These are phyloP conservation scores for Drosophila biarmipes DNA, from an alignment of 1,140 invertebrate genomes.

Conservation along the genomic window DNA sequence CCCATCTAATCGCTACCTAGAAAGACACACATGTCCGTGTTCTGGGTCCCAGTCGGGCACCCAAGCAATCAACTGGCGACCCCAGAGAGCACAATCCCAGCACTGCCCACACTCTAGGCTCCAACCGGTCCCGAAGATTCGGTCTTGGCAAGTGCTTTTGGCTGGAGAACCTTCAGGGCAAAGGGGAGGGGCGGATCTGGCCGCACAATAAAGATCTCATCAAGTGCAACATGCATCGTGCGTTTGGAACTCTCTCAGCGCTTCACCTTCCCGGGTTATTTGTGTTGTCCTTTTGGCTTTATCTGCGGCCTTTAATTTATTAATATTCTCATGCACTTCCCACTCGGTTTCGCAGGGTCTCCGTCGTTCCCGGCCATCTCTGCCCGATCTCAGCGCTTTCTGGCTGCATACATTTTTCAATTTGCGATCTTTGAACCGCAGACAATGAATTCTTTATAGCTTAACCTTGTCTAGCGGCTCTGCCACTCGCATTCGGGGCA, in stretches of 20 bases:
- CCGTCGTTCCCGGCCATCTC: not conserved
- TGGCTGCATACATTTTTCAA: constrained; percentile 74
- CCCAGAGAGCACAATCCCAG: constrained; percentile 22
- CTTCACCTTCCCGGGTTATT: constrained; percentile 39
- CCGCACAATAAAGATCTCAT: constrained; percentile 76
- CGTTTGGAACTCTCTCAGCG: constrained; percentile 23
- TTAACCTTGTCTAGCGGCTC: constrained; percentile 65
- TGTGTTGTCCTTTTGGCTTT: constrained; percentile 68
- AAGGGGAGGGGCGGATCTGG: constrained; percentile 16
- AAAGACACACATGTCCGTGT: constrained; percentile 45
- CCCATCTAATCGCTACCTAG: constrained; percentile 61
- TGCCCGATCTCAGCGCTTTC: not conserved
- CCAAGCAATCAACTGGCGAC: constrained; percentile 54
- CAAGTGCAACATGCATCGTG: constrained; percentile 73
- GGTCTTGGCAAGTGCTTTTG: constrained; percentile 39
- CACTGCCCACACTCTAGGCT: constrained; percentile 42
- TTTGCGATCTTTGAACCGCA: constrained; percentile 80
- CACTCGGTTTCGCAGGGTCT: constrained; percentile 38
- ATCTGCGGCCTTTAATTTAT: constrained; percentile 81
- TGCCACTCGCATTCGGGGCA: constrained; percentile 11
- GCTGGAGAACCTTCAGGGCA: constrained; percentile 7
- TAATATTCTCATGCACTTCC: constrained; percentile 75
- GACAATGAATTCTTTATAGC: constrained; percentile 81
- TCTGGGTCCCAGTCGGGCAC: constrained; percentile 6
- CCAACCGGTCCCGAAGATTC: constrained; percentile 16